Percentiles rank a stretch among this genome's conserved stretches.
Conservation (phyloP, 30 jellyfish, hydroid and myxozoan genomes). For the Aurelia aurita region DNA sequence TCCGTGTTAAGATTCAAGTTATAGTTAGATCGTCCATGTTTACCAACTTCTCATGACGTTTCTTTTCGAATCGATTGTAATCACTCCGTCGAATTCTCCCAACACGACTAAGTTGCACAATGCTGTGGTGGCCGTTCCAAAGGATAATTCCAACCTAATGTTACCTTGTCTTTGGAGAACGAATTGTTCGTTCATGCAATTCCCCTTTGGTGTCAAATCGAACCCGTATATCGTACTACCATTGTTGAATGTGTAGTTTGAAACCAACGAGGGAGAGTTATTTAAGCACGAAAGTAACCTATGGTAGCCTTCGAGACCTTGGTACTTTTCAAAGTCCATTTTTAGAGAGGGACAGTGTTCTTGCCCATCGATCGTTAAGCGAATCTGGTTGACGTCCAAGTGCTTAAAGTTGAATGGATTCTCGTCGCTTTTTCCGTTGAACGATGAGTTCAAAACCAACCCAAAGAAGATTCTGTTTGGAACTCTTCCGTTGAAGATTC, state of each 20-base stretch:
- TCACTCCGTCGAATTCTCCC: constrained; percentile 13
- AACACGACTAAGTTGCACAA: not conserved
- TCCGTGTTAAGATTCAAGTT: not conserved
- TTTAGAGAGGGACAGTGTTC: constrained; percentile 12
- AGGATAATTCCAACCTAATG: not conserved
- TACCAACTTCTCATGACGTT: constrained; percentile 5
- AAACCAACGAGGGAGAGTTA: too few relatives aligned
- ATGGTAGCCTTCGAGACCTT: constrained; percentile 24
- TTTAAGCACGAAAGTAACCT: constrained; percentile 1
- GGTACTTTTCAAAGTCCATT: too few relatives aligned
- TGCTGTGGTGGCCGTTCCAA: not conserved
- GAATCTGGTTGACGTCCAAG: not conserved
- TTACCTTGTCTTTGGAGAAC: not conserved
- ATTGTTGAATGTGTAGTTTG: not conserved
- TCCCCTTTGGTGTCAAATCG: constrained; percentile 38
- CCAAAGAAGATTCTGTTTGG: constrained; percentile 45
- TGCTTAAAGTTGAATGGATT: constrained; percentile 56
- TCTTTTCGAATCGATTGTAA: not conserved
- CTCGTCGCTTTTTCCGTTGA: not conserved
- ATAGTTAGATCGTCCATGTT: constrained; percentile 25
- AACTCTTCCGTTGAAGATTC: constrained; percentile 16
- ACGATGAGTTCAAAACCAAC: constrained; percentile 18
- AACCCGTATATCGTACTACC: constrained; percentile 40
- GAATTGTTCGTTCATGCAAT: not conserved
- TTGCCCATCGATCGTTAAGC: constrained; percentile 10